phyloP scores from a whole-genome alignment of 2,113 vertebrate genomes.

The Plecturocebus donacophilus region DNA sequence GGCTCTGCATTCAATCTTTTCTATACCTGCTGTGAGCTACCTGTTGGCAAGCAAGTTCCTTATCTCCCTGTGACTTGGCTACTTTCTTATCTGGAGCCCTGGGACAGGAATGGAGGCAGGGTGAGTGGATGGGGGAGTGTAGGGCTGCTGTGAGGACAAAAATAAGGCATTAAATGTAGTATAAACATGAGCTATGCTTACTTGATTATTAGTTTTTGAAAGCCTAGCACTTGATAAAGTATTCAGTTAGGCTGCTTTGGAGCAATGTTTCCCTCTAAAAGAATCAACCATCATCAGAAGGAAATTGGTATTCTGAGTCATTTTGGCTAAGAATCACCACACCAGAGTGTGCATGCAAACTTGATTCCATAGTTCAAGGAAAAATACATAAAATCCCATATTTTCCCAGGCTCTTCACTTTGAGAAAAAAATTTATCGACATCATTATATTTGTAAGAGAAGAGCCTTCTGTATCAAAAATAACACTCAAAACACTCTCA shows the following conservation, averaged over 20 bases:
- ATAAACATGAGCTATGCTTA: background rate
- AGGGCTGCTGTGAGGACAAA: background rate
- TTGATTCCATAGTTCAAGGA: slow-evolving; percentile 8
- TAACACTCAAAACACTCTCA: background rate
- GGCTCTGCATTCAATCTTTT: background rate
- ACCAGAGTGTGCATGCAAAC: background rate
- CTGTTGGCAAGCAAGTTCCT: background rate
- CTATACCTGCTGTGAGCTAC: background rate
- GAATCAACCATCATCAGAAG: slow-evolving; percentile 61
- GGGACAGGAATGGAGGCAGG: background rate
- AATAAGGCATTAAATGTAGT: background rate
- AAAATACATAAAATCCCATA: background rate
- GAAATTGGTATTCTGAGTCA: slow-evolving; percentile 65
- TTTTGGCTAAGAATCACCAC: background rate
- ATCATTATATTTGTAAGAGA: slow-evolving; percentile 16
- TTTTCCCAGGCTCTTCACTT: background rate
- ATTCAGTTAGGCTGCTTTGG: slow-evolving; percentile 67
- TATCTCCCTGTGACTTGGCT: background rate
- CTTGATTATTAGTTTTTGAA: background rate
- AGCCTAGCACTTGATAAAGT: slow-evolving; percentile 47
- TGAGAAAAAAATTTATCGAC: background rate
- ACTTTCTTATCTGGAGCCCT: background rate
- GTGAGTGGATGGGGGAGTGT: background rate
- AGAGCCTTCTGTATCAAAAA: slow-evolving; percentile 34
- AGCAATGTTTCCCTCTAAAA: slow-evolving; percentile 68